Conservation (phyloP, 2,113 vertebrate species). For the Ammospiza caudacuta region DNA sequence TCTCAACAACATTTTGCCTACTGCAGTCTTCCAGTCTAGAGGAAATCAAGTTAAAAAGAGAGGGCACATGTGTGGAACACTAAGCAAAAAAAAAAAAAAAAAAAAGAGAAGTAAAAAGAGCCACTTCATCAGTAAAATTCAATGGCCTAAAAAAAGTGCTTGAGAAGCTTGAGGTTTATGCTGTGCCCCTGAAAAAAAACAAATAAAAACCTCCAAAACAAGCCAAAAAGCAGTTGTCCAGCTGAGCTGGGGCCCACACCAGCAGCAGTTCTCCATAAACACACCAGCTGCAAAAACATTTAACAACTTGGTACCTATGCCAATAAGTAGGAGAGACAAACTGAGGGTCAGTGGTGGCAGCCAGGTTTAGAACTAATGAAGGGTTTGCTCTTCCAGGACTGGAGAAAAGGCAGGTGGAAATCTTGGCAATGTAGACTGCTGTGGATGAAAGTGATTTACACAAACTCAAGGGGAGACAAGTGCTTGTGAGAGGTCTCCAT, state of each 20-base stretch:
- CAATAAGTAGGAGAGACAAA: background rate
- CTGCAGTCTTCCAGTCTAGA: background rate
- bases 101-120: background rate
- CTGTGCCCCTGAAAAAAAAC: background rate
- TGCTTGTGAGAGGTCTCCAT: background rate
- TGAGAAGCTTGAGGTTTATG: background rate
- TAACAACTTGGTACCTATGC: background rate
- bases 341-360: fast-evolving
- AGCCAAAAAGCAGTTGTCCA: background rate
- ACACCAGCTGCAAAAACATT: background rate
- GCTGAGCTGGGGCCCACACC: background rate
- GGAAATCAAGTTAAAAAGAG: background rate
- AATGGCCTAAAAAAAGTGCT: background rate
- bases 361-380: background rate
- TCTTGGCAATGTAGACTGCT: fast-evolving
- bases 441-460: background rate
- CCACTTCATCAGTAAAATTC: background rate
- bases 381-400: background rate
- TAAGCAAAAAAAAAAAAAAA: background rate
- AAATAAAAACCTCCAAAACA: background rate
- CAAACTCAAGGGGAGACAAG: background rate
- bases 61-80: background rate
- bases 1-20: background rate
- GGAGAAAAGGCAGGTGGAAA: background rate
- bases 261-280: background rate